These are phyloP conservation scores for Oreochromis tanganicae DNA, from an alignment of 2,113 vertebrate genomes.

Conservation along the genomic window DNA sequence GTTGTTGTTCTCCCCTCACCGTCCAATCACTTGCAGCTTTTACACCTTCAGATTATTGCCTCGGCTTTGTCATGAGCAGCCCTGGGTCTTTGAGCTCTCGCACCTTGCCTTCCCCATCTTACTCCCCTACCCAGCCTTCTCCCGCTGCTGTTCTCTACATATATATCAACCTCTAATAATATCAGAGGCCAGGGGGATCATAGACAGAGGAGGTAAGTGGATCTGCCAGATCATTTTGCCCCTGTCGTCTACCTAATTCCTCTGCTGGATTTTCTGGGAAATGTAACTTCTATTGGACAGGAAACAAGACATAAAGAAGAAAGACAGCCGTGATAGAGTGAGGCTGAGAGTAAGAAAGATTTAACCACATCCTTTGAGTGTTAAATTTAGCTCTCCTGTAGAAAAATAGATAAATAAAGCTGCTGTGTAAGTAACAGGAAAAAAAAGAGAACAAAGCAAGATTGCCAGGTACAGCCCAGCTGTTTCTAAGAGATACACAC, in stretches of 20 bases:
- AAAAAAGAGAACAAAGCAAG: not conserved
- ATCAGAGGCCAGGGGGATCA: constrained; percentile 18
- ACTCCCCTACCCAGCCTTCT: not conserved
- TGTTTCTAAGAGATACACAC: not conserved
- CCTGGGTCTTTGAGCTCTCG: not conserved
- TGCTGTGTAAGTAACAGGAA: not conserved
- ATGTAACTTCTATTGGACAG: constrained; percentile 6
- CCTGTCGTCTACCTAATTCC: constrained; percentile 40
- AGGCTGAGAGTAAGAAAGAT: not conserved
- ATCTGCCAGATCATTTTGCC: constrained; percentile 62
- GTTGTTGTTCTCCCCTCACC: not conserved
- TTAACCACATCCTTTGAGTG: not conserved
- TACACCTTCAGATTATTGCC: constrained; percentile 40
- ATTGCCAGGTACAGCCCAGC: not conserved
- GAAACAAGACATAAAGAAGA: not conserved
- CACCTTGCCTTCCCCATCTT: not conserved
- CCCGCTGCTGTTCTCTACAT: not conserved
- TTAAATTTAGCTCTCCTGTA: not conserved
- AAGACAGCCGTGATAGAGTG: not conserved
- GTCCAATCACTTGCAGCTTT: constrained; percentile 27
- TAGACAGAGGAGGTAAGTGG: constrained; percentile 54
- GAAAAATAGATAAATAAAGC: not conserved
- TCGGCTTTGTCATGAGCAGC: constrained; percentile 9
- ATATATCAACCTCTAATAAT: constrained; percentile 47
- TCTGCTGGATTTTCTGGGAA: constrained; percentile 29